Conservation (phyloP, 2,797 vertebrate genomes). For the Parauchenoglanis ngamensis region DNA sequence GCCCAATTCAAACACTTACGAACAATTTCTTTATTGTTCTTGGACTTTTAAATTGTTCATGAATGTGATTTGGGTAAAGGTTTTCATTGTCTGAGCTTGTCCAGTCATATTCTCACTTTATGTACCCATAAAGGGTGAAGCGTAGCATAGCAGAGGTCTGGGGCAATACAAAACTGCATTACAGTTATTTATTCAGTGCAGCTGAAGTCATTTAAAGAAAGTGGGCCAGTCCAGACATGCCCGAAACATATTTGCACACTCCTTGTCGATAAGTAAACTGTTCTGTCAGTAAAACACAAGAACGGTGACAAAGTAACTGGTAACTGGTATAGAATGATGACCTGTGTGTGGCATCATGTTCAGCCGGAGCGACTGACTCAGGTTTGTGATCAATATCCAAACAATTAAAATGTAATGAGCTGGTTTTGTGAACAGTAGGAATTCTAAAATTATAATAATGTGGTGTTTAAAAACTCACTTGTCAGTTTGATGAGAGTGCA, state of each 20-base stretch:
- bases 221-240: conserved; percentile 63
- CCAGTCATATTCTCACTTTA: background rate
- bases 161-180: conserved; percentile 27
- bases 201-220: conserved; percentile 46
- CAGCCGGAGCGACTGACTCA: conserved; percentile 2
- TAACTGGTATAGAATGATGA: background rate
- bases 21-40: background rate
- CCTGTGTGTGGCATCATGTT: conserved; percentile 14
- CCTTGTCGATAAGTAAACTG: conserved; percentile 51
- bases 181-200: conserved; percentile 47
- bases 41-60: background rate
- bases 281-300: conserved; percentile 41
- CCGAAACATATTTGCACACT: conserved; percentile 51
- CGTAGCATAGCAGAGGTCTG: conserved; percentile 17
- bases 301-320: background rate
- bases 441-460: background rate
- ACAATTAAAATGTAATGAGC: conserved; percentile 7
- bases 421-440: background rate
- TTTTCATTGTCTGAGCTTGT: conserved; percentile 3
- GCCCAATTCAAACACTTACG: background rate
- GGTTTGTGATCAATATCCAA: conserved; percentile 17
- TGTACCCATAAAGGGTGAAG: conserved; percentile 23
- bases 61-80: conserved; percentile 4
- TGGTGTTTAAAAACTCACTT: background rate
- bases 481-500: background rate